Evolutionary conservation across 1,140 invertebrate species (phyloP).

Genomic region (Berghia stephanieae): DNA sequence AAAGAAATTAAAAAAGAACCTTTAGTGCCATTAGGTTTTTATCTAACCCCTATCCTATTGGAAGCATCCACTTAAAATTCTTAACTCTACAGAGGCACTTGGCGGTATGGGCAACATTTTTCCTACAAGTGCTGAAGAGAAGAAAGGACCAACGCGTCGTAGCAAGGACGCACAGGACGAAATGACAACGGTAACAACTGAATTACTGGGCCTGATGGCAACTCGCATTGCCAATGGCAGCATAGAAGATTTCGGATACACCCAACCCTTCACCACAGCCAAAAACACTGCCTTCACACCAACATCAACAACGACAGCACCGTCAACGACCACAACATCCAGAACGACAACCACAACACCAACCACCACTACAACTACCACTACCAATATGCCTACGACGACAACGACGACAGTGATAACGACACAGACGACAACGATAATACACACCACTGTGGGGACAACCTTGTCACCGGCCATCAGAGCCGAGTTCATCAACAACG

Average conservation of each 20-base stretch:
- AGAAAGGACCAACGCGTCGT: not conserved
- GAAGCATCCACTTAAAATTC: no score
- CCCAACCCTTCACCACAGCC: conserved; percentile 17
- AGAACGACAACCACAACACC: conserved; percentile 18
- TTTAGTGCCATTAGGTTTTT: no score
- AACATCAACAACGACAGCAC: conserved; percentile 7
- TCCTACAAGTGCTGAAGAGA: conserved; percentile 25
- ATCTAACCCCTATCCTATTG: no score
- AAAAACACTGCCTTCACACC: not conserved
- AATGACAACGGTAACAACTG: conserved; percentile 21
- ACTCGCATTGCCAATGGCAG: conserved; percentile 14
- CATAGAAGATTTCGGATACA: conserved; percentile 8
- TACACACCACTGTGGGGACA: conserved; percentile 27
- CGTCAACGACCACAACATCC: conserved; percentile 24
- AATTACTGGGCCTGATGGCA: conserved; percentile 28
- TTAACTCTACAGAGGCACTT: conserved; percentile 32
- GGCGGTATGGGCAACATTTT: conserved; percentile 41
- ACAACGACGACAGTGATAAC: conserved; percentile 17
- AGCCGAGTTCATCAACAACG: conserved; percentile 22
- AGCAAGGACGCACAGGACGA: no score
- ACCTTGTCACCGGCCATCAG: conserved; percentile 12
- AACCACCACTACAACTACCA: conserved; percentile 11
- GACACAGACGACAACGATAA: not conserved
- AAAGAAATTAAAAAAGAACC: no score
- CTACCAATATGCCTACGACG: conserved; percentile 16